Percentiles rank a stretch among this genome's conserved stretches.
These are phyloP conservation scores for Huso huso DNA, from an alignment of 2,797 vertebrate species.

Conservation along the genomic window DNA sequence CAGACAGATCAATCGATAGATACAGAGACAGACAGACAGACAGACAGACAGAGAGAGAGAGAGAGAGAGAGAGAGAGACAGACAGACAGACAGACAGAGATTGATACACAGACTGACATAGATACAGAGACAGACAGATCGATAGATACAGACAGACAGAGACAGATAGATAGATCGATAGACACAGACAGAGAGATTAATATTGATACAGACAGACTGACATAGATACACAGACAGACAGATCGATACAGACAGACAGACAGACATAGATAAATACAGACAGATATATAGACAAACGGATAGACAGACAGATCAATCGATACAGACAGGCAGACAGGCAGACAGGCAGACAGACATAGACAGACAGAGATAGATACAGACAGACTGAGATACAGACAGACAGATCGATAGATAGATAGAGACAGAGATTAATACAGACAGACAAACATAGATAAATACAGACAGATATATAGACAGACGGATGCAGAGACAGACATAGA, in stretches of 20 bases:
- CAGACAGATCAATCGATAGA: too few species aligned
- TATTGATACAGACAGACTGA: too few species aligned
- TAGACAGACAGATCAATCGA: conserved; percentile 12
- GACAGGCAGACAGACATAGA: too few species aligned
- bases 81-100: too few species aligned
- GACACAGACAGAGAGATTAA: neutral
- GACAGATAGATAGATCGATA: conserved; percentile 1
- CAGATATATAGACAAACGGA: too few species aligned
- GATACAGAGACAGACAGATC: conserved; percentile 2
- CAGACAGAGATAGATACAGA: conserved; percentile 1
- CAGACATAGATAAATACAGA: too few species aligned
- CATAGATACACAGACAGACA: too few species aligned
- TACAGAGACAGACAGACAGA: neutral
- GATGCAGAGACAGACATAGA: neutral
- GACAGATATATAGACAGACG: too few species aligned
- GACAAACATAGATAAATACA: too few species aligned
- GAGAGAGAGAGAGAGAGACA: too few species aligned
- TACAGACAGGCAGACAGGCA: neutral
- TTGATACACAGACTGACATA: neutral
- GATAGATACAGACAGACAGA: conserved; percentile 10
- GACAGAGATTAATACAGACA: too few species aligned
- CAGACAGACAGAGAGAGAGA: neutral
- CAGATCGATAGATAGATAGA: too few species aligned
- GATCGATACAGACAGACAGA: neutral
- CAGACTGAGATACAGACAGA: neutral